Evolutionary conservation across 2,888 invertebrate genomes (phyloP), one percentile per base, ranked within the genome.

Genomic region (Mesochorus sp.): DNA sequence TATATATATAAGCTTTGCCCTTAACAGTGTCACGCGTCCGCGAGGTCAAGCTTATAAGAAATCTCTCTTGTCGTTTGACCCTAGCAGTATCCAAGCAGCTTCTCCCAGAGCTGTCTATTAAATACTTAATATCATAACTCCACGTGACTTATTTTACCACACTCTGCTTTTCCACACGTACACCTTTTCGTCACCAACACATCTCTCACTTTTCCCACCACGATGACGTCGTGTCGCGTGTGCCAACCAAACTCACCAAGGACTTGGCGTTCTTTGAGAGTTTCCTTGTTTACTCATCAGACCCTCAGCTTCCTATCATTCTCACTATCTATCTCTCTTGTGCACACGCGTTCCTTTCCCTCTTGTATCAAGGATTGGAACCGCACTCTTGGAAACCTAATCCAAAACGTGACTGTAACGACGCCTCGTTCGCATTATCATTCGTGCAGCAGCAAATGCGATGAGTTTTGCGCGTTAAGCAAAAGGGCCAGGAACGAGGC

Each of bases 31-130:
- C 73, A 39, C 59, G 28, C 67, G 57, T 47, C 42, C 49, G 39
- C 72, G 83, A 83, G 86, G 86, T 85, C 86, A 87, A 66, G 88
- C 87, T 88, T 88, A 88, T 88, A 88, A 86, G 88, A 88, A 88
- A 88, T 87, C 88, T 86, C 84, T 85, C 84, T 83, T 81, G 81
- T 84, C 84, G 84, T 83, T 83, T 85, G 82, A n/a, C n/a, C n/a
- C 82, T 82, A 86, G 82, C 87, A 86, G 85, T 82, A 86, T 80
- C 78, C 83, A 75, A 84, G 82, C 84, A 85, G 85, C 84, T n/a
- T 86, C 85, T 34, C 85, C 84, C 79, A 81, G 85, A 87, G 84
- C 85, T 88, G 87, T 87, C 87, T 86, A 88, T 88, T 88, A 88
- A 88, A 88, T 87, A 87, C 85, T 85, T 87, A 87, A 88, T 88